Conservation (phyloP, 2,113 vertebrate genomes). For the Calyptomena viridis region DNA sequence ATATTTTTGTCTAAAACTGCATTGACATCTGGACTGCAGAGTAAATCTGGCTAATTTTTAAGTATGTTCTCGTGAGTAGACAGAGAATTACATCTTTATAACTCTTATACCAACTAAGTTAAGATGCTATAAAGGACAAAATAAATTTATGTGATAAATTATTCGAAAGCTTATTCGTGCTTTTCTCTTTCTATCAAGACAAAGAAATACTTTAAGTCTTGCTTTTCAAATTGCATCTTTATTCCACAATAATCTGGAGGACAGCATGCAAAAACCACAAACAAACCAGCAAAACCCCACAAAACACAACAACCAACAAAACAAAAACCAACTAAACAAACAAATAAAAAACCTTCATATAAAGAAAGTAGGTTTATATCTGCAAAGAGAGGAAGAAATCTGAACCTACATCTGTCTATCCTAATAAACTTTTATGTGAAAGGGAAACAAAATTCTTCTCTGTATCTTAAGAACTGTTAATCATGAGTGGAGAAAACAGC, state of each 20-base stretch:
- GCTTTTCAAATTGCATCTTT: neutral
- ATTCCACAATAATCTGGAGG: neutral
- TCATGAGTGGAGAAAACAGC: neutral
- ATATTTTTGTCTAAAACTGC: neutral
- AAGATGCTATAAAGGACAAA: neutral
- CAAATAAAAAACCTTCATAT: neutral
- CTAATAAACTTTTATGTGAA: neutral
- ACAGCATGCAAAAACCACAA: neutral
- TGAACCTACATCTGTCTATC: neutral
- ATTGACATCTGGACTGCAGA: neutral
- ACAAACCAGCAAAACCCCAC: neutral
- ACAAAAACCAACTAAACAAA: neutral
- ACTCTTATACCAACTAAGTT: neutral
- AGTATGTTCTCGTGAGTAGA: neutral
- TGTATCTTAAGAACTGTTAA: neutral
- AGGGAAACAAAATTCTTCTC: neutral
- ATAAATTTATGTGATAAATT: neutral
- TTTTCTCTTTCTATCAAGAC: neutral
- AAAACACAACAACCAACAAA: neutral
- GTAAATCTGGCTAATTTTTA: neutral
- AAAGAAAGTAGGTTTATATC: neutral
- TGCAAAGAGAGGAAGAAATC: neutral
- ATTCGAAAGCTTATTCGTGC: neutral
- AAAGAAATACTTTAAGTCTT: neutral
- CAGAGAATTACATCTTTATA: neutral